Evolutionary conservation across 2,113 vertebrate species (phyloP), one percentile per base, ranked within the genome.

Genomic region (Crotophaga sulcirostris): DNA sequence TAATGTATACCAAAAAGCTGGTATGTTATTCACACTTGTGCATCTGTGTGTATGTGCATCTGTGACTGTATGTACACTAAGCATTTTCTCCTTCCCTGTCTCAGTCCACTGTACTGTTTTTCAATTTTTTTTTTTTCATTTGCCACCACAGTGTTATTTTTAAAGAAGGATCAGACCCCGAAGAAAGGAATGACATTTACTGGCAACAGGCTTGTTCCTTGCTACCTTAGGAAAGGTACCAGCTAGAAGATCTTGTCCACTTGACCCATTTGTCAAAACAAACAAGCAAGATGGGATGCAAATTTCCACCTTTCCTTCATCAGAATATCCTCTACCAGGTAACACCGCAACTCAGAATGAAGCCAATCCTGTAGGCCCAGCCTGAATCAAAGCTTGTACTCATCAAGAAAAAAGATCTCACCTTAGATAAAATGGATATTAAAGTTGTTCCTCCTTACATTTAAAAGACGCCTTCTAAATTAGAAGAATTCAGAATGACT

Each of bases 21-120:
- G 26, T 19, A 60, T 1, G 0, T 56, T 73, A 76, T 6, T 77
- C 56, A 69, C 0, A 3, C 9, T 31, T 7, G 0, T 25, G n/a
- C 4, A 49, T 42, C 33, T 62, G n/a, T n/a, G n/a, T n/a, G n/a
- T n/a, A n/a, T n/a, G n/a, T n/a, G n/a, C n/a, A n/a, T n/a, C n/a
- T n/a, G n/a, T n/a, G 42, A 74, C 15, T 33, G 17, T 36, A 49
- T 7, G 23, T 17, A 49, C 21, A 11, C 23, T 38, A 51, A 45
- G 8, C 4, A 54, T 55, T 58, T 76, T 23, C 33, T 84, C 81
- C 55, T 44, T 69, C 26, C 38, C 8, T 11, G 70, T 49, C 47
- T 49, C 47, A 63, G 5, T 18, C 40, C 18, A 36, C 0, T 58
- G 21, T 6, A 66, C 4, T 67, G 20, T 6, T 52, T 92, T 77